Conservation (phyloP, 2,888 invertebrate species). For the Iselma pallidipennis region DNA sequence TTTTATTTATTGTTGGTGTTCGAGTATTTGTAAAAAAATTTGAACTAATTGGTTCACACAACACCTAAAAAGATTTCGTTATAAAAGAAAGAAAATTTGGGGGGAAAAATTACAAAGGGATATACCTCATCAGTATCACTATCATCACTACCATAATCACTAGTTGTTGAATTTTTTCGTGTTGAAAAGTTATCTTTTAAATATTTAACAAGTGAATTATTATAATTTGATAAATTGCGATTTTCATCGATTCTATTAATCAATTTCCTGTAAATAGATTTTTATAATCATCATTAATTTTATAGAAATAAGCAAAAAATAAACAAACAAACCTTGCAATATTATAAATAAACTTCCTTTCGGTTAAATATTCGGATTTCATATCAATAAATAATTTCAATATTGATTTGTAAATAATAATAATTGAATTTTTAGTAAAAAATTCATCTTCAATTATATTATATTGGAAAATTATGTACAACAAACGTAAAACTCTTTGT, state of each 20-base stretch:
- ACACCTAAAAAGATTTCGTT: no score
- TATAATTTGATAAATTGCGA: neutral
- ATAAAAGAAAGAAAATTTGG: no score
- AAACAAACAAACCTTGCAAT: conserved; percentile 7
- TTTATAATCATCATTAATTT: neutral
- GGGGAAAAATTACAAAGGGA: no score
- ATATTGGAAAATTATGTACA: conserved; percentile 11
- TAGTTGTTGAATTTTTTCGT: conserved; percentile 9
- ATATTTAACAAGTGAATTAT: neutral
- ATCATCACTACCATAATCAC: conserved; percentile 23
- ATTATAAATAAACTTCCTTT: conserved; percentile 14
- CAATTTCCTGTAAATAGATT: conserved; percentile 8
- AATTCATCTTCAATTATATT: neutral
- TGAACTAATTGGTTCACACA: no score
- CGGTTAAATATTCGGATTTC: conserved; percentile 4
- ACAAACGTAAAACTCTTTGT: conserved; percentile 10
- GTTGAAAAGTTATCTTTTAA: neutral
- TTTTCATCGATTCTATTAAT: conserved; percentile 1
- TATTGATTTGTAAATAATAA: conserved; percentile 1
- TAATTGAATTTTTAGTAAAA: neutral
- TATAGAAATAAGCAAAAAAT: no score
- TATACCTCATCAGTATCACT: conserved; percentile 13
- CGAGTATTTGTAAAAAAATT: neutral
- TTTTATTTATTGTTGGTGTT: neutral
- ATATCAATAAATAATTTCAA: conserved; percentile 8